Evolutionary conservation across 2,888 invertebrate species (phyloP), one percentile per base, ranked within the genome.

Genomic region (Trissolcus japonicus): DNA sequence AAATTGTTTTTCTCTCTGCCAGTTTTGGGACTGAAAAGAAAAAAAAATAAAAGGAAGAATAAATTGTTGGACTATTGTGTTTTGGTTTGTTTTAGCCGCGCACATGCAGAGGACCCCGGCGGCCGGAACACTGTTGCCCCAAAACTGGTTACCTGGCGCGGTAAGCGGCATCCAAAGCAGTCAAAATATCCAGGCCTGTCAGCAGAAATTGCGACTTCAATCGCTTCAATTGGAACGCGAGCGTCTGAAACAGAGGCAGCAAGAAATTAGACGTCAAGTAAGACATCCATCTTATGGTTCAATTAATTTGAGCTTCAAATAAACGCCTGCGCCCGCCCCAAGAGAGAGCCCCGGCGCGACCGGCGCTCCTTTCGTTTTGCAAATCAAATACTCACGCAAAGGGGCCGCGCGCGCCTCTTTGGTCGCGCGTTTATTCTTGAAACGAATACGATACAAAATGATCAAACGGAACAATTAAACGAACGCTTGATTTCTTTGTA

Each of bases 171-270:
- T 89, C 53, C 93, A 93, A 73, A 91, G 89, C 79, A 89, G 85
- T 81, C 89, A 89, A 69, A 91, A 91, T 46, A 88, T 92, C 60
- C 93, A 92, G 85, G 92, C 91, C 69, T 93, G 93, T 88, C 93
- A 93, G 84, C 95, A 95, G 89, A 94, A 95, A 87, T 90, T 95
- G 77, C 92, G 95, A 82, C 91, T 96, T 75, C 95, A 95, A 88
- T 94, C 95, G 74, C 91, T 97, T 82, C 95, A 97, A 89, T 92
- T 95, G 88, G 97, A 97, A 90, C 92, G 96, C 78, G 97, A 97
- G 89, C 93, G 94, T 84, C 92, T 97, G 82, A 96, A 96, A 90
- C 94, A 95, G 85, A 92, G 96, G 83, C 96, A 96, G 89, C 95
- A 95, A 90, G 96, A 97, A 91, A 96, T 97, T 84, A 92, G 94